These are phyloP conservation scores for Platichthys stellatus DNA, from an alignment of 2,113 vertebrate genomes.

Conservation along the genomic window DNA sequence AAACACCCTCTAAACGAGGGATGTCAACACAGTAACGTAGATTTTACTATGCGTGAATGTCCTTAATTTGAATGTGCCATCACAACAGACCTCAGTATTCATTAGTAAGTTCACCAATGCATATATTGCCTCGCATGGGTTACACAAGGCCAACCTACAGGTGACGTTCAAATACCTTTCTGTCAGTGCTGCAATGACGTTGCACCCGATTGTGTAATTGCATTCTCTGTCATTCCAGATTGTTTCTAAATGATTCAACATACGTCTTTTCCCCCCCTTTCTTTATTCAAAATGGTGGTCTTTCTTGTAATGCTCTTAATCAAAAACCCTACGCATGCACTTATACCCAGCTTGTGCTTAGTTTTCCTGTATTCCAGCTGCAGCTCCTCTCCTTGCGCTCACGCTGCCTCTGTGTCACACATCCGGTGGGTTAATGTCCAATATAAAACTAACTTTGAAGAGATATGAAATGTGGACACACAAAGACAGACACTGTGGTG, in stretches of 20 bases:
- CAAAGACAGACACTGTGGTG: not conserved
- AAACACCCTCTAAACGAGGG: too few relatives aligned
- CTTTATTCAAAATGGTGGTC: too few relatives aligned
- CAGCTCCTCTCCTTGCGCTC: not conserved
- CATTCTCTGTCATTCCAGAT: not conserved
- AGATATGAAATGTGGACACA: not conserved
- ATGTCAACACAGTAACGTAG: too few relatives aligned
- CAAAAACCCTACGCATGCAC: too few relatives aligned
- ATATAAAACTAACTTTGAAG: not conserved
- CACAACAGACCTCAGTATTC: too few relatives aligned
- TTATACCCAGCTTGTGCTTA: too few relatives aligned
- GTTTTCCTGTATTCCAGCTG: not conserved
- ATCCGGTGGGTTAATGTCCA: not conserved
- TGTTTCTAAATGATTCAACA: slow-evolving; percentile 10
- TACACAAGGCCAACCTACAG: slow-evolving; percentile 35
- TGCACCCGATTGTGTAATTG: slow-evolving; percentile 35
- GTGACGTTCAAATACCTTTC: slow-evolving; percentile 31
- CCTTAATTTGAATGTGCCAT: too few relatives aligned
- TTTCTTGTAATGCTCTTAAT: too few relatives aligned
- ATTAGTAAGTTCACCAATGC: slow-evolving; percentile 8
- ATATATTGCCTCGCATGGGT: slow-evolving; percentile 20
- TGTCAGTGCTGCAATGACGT: slow-evolving; percentile 19
- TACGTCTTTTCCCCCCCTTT: too few relatives aligned
- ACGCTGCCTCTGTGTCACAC: not conserved
- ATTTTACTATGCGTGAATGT: too few relatives aligned